Evolutionary conservation across 2,113 vertebrate genomes (phyloP).

Genomic region (Dasyornis broadbenti): DNA sequence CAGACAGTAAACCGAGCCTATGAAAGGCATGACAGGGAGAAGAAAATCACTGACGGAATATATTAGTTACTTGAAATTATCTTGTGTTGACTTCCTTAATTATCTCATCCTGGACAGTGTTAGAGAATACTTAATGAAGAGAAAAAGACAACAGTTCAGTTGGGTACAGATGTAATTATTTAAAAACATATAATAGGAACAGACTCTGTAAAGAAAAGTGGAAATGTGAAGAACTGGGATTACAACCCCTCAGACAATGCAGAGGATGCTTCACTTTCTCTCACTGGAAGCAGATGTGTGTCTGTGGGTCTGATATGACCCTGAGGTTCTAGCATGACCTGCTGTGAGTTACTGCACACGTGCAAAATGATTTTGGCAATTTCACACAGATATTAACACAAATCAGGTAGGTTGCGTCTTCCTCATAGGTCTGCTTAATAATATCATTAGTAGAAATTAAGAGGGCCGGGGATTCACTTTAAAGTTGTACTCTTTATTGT

Average conservation of each 20-base stretch:
- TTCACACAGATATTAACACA: neutral
- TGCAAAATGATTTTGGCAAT: neutral
- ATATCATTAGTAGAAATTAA: neutral
- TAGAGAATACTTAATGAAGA: neutral
- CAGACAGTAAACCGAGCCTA: neutral
- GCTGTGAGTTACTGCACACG: accelerated
- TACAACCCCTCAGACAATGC: neutral
- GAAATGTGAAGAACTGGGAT: neutral
- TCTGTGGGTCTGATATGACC: neutral
- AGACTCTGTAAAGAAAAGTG: neutral
- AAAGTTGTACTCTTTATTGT: neutral
- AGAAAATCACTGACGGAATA: neutral
- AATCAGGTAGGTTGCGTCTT: neutral
- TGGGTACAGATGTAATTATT: neutral
- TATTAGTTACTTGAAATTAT: neutral
- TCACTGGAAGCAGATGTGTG: accelerated
- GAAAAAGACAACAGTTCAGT: neutral
- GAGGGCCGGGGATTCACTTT: neutral
- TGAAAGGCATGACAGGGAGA: neutral
- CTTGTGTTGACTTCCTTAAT: neutral
- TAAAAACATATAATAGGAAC: neutral
- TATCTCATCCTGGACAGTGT: neutral
- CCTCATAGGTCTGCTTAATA: neutral
- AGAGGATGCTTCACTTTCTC: neutral
- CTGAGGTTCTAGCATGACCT: neutral